Evolutionary conservation across 2,888 invertebrate genomes (phyloP).

Genomic region (Dicyrtomina minuta): DNA sequence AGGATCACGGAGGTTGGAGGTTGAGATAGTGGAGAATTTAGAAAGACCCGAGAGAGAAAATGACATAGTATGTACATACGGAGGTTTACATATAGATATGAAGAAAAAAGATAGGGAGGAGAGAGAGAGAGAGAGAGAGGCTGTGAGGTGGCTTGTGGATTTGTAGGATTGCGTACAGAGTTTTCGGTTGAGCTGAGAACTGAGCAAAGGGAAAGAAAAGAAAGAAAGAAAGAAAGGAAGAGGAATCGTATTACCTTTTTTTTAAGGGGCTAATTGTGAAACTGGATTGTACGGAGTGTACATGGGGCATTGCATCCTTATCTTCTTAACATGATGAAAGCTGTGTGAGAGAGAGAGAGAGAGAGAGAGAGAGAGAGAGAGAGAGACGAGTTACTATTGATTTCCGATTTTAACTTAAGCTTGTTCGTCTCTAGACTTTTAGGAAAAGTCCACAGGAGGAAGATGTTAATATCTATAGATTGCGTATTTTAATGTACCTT

Average conservation of each 20-base stretch:
- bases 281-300: constrained; percentile 31
- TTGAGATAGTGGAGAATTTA: too few species aligned
- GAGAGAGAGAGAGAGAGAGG: neutral
- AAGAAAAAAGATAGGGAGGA: neutral
- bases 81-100: neutral
- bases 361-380: constrained; percentile 19
- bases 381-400: constrained; percentile 32
- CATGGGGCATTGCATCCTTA: neutral
- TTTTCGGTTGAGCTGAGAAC: too few species aligned
- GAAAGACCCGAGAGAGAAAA: too few species aligned
- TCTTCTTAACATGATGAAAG: too few species aligned
- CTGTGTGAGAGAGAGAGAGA: constrained; percentile 18
- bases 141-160: too few species aligned
- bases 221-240: too few species aligned
- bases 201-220: too few species aligned
- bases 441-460: constrained; percentile 29
- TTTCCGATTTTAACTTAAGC: constrained; percentile 39
- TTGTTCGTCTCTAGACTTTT: constrained; percentile 20
- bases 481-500: constrained; percentile 35
- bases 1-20: too few species aligned
- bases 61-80: too few species aligned
- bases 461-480: constrained; percentile 38
- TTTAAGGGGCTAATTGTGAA: constrained; percentile 33
- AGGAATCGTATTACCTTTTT: constrained; percentile 7
- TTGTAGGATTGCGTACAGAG: constrained; percentile 8